A percentile compares a stretch with the other conserved stretches of the same genome.
Evolutionary conservation across 2,113 vertebrate species (phyloP).

Genomic region (Pseudopodoces humilis): DNA sequence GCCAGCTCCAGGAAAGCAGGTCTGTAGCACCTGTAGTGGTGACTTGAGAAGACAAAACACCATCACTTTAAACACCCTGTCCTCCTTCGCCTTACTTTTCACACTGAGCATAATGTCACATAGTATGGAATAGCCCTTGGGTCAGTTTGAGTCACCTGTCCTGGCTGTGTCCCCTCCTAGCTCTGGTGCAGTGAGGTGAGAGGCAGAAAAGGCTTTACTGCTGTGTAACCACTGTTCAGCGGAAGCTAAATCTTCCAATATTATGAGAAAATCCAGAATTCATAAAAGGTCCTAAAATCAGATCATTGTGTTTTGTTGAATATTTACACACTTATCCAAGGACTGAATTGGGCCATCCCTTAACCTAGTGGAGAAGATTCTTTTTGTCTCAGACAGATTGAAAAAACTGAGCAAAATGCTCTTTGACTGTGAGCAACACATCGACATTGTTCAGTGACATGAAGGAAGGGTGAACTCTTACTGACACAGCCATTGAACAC

Average conservation of each 20-base stretch:
- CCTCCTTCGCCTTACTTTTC: background rate
- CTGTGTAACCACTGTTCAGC: background rate
- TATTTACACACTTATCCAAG: background rate
- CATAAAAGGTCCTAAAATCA: background rate
- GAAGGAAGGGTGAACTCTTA: background rate
- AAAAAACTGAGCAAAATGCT: background rate
- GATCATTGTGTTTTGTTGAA: background rate
- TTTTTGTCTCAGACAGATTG: background rate
- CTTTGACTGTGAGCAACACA: background rate
- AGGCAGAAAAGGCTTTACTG: background rate
- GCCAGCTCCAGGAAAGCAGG: background rate
- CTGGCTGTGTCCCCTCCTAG: background rate
- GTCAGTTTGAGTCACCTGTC: too few species aligned
- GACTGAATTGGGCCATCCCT: background rate
- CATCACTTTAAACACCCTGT: accelerated
- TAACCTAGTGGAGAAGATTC: background rate
- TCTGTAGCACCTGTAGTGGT: too few species aligned
- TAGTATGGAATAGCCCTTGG: background rate
- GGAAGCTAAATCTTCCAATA: background rate
- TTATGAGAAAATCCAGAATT: background rate
- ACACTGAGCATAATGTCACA: background rate
- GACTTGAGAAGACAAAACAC: background rate
- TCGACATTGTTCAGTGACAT: background rate
- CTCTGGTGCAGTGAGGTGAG: too few species aligned
- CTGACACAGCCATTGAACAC: background rate